Conservation (phyloP, 2,113 vertebrate genomes). For the Genyomyrus donnyi region DNA sequence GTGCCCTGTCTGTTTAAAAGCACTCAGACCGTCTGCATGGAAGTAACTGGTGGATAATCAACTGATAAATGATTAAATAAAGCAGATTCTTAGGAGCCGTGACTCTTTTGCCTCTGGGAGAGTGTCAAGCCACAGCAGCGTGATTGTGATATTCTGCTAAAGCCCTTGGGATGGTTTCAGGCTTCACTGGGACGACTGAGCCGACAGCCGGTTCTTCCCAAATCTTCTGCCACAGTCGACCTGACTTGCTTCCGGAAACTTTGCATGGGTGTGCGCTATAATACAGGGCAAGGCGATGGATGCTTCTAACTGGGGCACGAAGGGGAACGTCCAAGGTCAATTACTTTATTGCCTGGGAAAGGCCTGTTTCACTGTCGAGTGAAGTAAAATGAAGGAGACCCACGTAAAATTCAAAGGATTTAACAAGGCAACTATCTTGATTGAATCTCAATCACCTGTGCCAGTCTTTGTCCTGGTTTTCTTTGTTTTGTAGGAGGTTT, state of each 20-base stretch:
- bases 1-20: neutral
- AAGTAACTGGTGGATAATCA: neutral
- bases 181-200: neutral
- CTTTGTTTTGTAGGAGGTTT: conserved; percentile 30
- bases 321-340: conserved; percentile 36
- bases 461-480: conserved; percentile 23
- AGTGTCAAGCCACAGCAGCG: neutral
- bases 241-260: conserved; percentile 38
- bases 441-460: conserved; percentile 16
- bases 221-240: neutral
- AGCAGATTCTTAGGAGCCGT: neutral
- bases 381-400: conserved; percentile 10
- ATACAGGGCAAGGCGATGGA: conserved; percentile 42
- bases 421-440: neutral
- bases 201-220: neutral
- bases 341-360: conserved; percentile 35
- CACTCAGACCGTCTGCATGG: neutral
- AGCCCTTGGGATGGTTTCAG: neutral
- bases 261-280: conserved; percentile 44
- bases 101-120: neutral
- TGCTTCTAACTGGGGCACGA: conserved; percentile 35
- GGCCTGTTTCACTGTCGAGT: neutral
- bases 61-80: neutral
- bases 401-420: conserved; percentile 32
- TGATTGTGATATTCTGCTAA: neutral